Conservation (phyloP, 53 echinoderm and acorn worm species). For the Actinopyga echinites region DNA sequence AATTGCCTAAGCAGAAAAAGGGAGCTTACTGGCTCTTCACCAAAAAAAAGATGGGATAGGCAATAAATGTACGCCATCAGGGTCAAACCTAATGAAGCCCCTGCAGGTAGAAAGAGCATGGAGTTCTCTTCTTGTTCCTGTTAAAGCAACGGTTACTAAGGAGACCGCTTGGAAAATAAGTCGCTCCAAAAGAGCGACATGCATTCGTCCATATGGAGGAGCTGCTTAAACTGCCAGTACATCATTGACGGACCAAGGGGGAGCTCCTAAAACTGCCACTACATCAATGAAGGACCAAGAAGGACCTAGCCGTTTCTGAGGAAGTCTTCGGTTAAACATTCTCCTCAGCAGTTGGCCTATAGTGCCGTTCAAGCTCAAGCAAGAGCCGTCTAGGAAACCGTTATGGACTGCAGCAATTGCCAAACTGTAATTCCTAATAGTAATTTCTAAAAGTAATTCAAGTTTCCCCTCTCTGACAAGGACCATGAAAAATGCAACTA, state of each 20-base stretch:
- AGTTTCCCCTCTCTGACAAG: no score
- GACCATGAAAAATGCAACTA: no score
- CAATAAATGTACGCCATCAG: neutral
- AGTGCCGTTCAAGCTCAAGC: no score
- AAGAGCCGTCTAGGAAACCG: no score
- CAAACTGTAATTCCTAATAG: no score
- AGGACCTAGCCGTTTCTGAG: neutral
- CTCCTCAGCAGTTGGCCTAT: no score
- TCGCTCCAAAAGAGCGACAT: no score
- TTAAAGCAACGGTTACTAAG: neutral
- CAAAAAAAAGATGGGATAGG: neutral
- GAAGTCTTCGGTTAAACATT: no score
- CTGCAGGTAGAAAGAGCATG: neutral
- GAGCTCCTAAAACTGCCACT: neutral
- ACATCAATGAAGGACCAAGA: neutral
- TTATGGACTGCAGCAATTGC: no score
- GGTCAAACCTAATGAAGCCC: neutral
- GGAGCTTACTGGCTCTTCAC: neutral
- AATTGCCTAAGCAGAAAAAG: neutral
- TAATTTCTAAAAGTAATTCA: no score
- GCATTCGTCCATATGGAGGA: neutral
- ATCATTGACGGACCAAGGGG: no score
- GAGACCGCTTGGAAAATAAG: neutral
- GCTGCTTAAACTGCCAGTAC: no score
- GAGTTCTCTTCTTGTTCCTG: neutral